phyloP scores from a whole-genome alignment of 2,797 vertebrate genomes.

The Synaphobranchus kaupii region DNA sequence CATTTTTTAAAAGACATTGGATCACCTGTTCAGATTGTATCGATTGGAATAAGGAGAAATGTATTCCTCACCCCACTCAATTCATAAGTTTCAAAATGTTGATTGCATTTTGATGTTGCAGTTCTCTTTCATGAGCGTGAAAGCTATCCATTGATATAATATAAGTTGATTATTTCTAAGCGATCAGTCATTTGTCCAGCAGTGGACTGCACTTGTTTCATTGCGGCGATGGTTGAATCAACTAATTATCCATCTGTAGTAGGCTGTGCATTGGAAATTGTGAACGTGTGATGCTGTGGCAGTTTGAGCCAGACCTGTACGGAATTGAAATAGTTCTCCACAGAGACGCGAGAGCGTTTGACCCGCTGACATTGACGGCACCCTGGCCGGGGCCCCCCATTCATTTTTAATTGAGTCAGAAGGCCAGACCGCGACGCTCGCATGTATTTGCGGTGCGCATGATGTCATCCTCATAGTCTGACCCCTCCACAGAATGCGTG shows the following conservation, averaged over 20 bases:
- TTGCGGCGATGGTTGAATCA: neutral
- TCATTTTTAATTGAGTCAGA: neutral
- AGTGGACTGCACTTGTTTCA: neutral
- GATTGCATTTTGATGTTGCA: neutral
- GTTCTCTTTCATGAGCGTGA: neutral
- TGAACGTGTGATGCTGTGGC: neutral
- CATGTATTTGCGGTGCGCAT: conserved; percentile 10
- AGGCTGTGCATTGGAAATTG: neutral
- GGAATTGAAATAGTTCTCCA: neutral
- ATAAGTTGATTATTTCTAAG: neutral
- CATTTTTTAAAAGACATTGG: neutral
- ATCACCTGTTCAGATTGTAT: neutral
- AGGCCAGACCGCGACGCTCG: neutral
- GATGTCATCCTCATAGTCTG: conserved; percentile 23
- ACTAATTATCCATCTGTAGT: neutral
- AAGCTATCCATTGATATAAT: neutral
- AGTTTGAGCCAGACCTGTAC: neutral
- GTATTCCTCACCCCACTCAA: neutral
- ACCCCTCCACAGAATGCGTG: neutral
- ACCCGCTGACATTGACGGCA: neutral
- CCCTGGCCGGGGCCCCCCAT: neutral
- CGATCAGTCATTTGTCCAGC: neutral
- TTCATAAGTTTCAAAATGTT: neutral
- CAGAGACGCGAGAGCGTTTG: neutral
- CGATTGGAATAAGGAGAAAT: neutral